Base-by-base conservation (phyloP, 2,113 vertebrate species). In the Myrmecobius fasciatus region DNA sequence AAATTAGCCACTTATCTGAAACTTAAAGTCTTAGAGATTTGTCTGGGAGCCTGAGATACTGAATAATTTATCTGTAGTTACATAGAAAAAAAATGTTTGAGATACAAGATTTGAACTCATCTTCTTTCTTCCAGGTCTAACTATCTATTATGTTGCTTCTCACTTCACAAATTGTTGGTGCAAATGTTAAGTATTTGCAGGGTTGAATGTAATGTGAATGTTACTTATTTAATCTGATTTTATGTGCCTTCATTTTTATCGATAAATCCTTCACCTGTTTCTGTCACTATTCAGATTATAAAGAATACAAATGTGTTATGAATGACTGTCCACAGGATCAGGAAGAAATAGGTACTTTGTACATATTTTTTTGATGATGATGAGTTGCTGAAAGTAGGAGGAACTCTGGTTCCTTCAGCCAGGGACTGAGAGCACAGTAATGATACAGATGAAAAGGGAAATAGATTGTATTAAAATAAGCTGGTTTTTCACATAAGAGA, bases 281-380 rank as follows among this genome's bases (percentile, higher is more conserved):
- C 67, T 43, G 67, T 83, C 67, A 83, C 67, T 83, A n/a, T 83
- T 95, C 94, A 96, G 95, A 93, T 90, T 0, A 53, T 28, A 52
- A 67, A 92, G 0, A 93, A 83, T 5, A 91, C 8, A 89, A 11
- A 3, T 3, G 51, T 12, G 1, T 10, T 46, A 2, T 47, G 46
- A 36, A 92, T 36, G n/a, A 2, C 67, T 94, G 43, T 25, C 22
- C 36, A 67, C 3, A 46, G 3, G 75, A 8, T 20, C 48, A 2
- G 47, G 4, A 20, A 49, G 94, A 46, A 95, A 14, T 26, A 93
- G 20, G 46, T 48, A 47, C 8, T 52, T 53, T 43, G 43, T 52
- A 91, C 88, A 47, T n/a, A 1, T 20, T 93, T 8, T 48, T 51
- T 90, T 31, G 4, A 75, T 49, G 53, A 53, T 75, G 12, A 8